Base-by-base conservation (phyloP, 2,113 vertebrate genomes). In the Ammodytes dubius region DNA sequence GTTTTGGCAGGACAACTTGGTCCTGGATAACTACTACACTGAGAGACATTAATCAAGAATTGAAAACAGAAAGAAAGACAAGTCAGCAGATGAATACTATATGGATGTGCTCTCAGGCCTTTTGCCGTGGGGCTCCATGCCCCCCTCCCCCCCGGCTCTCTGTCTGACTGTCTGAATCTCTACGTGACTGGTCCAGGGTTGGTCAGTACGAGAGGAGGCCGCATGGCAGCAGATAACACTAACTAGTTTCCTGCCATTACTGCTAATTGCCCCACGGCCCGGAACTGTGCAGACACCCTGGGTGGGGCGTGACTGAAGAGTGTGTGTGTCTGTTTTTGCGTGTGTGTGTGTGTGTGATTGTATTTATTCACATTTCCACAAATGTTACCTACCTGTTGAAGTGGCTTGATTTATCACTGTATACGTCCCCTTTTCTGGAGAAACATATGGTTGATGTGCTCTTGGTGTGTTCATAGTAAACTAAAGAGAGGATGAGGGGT, bases 161-260 rank as follows among this genome's bases (percentile, higher is more conserved):
- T 87, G 91, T 86, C 86, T 59, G 74, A 59, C 77, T 73, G 81
- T 82, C 88, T 83, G 68, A 72, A 39, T 69, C 85, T 80, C 84
- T 94, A 93, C 93, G 92, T 94, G 93, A 92, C 93, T 50, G 76
- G 79, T 81, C 76, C 84, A 65, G 68, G 58, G 81, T 92, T 85
- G 47, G 78, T 80, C 83, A 91, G 90, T 79, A 88, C 87, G 89
- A 80, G 80, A 78, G 83, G 78, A 91, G 91, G 86, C 82, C 60
- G 87, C 88, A 59, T 66, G 74, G 63, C 79, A 87, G 76, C 70
- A 91, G 93, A 94, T 93, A 94, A 94, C 85, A 7, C 84, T 92
- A 94, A 94, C 81, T 89, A 92, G 86, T 85, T 92, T 94, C 93
- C 93, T 92, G 93, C 83, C 81, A 93, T 94, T 92, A 92, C 70